Conservation (phyloP, 2,113 vertebrate species). For the Aegithalos caudatus region DNA sequence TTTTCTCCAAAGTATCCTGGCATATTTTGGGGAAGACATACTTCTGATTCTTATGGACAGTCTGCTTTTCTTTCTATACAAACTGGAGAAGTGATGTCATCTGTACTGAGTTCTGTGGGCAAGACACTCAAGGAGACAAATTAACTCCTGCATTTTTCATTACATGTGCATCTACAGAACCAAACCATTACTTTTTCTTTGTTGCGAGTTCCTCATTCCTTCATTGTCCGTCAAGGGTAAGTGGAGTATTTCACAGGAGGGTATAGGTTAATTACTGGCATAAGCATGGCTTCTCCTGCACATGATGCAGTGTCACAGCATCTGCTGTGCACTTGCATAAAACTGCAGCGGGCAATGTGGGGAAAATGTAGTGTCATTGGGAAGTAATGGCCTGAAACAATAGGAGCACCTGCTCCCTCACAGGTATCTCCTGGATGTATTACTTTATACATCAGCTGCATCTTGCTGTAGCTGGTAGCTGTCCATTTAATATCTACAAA, state of each 20-base stretch:
- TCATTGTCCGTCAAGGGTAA: not conserved
- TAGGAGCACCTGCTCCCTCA: not conserved
- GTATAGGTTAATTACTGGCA: constrained; percentile 24
- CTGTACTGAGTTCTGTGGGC: not conserved
- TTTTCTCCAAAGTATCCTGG: not conserved
- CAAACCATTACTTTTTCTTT: not conserved
- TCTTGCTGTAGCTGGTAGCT: not conserved
- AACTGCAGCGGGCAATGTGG: not conserved
- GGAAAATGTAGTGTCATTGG: not conserved
- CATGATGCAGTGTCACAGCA: not conserved
- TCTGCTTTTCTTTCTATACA: not conserved
- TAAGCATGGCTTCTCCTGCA: not conserved
- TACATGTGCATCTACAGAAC: not conserved
- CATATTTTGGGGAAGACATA: not conserved
- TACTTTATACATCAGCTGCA: not conserved
- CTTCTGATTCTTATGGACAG: not conserved
- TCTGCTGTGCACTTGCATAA: not conserved
- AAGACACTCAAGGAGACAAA: not conserved
- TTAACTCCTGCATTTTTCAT: not conserved
- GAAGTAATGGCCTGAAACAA: constrained; percentile 40
- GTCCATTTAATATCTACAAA: not conserved
- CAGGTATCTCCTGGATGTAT: not conserved
- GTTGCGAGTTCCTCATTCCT: not conserved
- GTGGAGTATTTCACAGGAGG: not conserved
- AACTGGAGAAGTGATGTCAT: not conserved